Conservation (phyloP, 1,140 invertebrate species). For the Sycophila sp. region DNA sequence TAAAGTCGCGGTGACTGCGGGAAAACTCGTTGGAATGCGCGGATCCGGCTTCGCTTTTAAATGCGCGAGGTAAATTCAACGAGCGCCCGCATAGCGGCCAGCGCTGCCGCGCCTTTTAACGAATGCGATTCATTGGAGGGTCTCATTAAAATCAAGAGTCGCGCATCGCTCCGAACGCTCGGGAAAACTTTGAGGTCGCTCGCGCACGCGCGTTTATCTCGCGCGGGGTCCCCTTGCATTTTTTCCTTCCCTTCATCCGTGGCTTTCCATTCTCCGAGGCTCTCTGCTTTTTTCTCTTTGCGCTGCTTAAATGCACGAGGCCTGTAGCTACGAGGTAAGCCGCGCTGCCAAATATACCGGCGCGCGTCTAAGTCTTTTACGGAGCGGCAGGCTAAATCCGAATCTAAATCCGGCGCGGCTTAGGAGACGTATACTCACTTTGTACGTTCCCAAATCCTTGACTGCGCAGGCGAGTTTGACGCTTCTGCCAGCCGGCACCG, state of each 20-base stretch:
- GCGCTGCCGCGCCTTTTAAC: constrained; percentile 25
- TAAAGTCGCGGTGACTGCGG: not conserved
- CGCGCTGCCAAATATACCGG: not conserved
- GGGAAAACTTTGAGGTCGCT: not conserved
- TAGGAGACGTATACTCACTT: constrained; percentile 68
- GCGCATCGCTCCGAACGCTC: not conserved
- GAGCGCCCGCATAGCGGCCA: not conserved
- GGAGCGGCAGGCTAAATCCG: not conserved
- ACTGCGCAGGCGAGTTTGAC: constrained; percentile 90
- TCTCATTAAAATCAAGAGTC: constrained; percentile 39
- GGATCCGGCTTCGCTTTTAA: constrained; percentile 14
- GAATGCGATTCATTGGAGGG: constrained; percentile 46
- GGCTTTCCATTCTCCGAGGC: not conserved
- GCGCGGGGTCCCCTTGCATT: too few species aligned
- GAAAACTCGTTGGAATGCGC: constrained; percentile 18
- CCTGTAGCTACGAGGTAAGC: too few species aligned
- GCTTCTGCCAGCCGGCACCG: constrained; percentile 81
- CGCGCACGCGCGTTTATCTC: not conserved
- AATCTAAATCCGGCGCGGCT: not conserved
- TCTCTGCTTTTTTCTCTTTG: not conserved
- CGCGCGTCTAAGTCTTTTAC: not conserved
- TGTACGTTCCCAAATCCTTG: constrained; percentile 86
- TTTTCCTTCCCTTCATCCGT: not conserved
- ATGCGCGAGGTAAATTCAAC: constrained; percentile 20
- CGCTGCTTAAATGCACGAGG: too few species aligned